Evolutionary conservation across 1,140 invertebrate species (phyloP).

Genomic region (Drosophila insularis): DNA sequence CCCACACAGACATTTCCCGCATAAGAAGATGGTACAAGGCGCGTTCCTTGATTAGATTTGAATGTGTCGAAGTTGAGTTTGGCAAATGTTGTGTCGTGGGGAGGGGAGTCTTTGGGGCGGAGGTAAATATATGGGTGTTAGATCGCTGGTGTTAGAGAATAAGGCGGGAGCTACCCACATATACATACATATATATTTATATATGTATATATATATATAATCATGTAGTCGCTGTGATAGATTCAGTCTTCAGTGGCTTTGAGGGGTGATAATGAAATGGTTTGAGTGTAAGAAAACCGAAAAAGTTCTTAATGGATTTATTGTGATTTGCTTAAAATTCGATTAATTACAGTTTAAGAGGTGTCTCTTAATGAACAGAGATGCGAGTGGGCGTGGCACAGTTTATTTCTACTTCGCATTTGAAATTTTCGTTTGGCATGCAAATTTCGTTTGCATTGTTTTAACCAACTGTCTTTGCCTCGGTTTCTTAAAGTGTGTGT

Average conservation of each 20-base stretch:
- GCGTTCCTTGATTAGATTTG: conserved; percentile 68
- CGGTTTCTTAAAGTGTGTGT: conserved; percentile 9
- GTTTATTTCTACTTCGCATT: conserved; percentile 1
- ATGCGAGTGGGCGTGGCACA: background rate
- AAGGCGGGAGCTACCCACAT: too few relatives aligned
- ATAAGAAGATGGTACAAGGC: conserved; percentile 46
- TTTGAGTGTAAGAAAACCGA: conserved; percentile 4
- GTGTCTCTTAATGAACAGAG: background rate
- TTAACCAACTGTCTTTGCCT: conserved; percentile 14
- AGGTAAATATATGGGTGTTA: conserved; percentile 46
- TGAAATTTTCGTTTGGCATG: conserved; percentile 45
- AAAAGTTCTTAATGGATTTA: conserved; percentile 49
- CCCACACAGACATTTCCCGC: background rate
- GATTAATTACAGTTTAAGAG: conserved; percentile 46
- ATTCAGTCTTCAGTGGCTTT: background rate
- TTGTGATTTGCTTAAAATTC: conserved; percentile 44
- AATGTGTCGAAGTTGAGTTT: conserved; percentile 42
- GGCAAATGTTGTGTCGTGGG: background rate
- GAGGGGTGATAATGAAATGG: background rate
- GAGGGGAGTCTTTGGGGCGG: background rate
- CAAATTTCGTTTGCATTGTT: conserved; percentile 29
- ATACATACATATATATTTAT: background rate
- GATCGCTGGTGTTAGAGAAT: conserved; percentile 17
- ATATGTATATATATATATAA: background rate
- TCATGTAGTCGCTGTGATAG: conserved; percentile 6